phyloP scores from a whole-genome alignment of 2,113 vertebrate genomes.

The Tachycineta bicolor region DNA sequence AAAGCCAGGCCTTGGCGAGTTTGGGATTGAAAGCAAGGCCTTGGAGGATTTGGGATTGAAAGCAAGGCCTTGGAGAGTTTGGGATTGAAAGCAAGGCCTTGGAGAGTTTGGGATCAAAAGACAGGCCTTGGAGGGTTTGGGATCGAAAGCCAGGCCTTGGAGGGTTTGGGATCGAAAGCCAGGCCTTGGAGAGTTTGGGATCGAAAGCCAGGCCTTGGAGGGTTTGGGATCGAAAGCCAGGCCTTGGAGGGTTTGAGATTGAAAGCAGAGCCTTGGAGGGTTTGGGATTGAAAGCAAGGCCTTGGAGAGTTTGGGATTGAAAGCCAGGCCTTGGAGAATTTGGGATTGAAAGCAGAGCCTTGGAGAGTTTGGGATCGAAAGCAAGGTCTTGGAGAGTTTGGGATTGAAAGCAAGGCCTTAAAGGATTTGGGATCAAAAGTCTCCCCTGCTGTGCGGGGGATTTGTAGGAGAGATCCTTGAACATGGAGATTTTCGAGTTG shows the following conservation, averaged over 20 bases:
- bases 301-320: accelerated
- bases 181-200: not conserved
- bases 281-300: not conserved
- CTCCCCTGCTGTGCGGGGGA: accelerated
- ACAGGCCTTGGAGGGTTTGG: too few relatives aligned
- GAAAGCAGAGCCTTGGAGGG: accelerated
- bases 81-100: not conserved
- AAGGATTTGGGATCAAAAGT: accelerated
- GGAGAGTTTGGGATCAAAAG: not conserved
- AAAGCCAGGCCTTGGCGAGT: not conserved
- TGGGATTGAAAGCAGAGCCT: too few relatives aligned
- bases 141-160: too few relatives aligned
- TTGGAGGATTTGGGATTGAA: too few relatives aligned
- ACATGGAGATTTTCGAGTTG: accelerated
- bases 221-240: not conserved
- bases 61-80: too few relatives aligned
- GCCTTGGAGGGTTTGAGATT: accelerated
- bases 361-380: accelerated
- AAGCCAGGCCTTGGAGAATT: accelerated
- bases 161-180: too few relatives aligned
- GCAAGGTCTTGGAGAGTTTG: too few relatives aligned
- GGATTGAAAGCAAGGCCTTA: too few relatives aligned
- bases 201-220: accelerated
- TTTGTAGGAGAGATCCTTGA: not conserved
- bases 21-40: accelerated